Conservation (phyloP, 2,113 vertebrate species). For the Argyrosomus japonicus region DNA sequence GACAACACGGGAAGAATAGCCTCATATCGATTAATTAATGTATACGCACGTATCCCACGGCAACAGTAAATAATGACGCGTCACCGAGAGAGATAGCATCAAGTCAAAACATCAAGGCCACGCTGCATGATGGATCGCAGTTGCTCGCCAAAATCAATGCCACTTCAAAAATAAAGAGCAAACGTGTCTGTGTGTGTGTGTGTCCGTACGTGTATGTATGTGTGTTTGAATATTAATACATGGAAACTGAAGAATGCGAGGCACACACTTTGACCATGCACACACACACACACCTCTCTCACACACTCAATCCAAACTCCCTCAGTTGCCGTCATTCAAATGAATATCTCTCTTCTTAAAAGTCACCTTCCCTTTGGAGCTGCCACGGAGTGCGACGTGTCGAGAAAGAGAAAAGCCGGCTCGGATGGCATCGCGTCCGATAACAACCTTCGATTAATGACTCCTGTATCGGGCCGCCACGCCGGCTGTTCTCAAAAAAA, state of each 20-base stretch:
- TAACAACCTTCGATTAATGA: conserved; percentile 76
- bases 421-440: conserved; percentile 40
- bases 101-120: conserved; percentile 80
- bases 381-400: conserved; percentile 34
- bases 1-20: conserved; percentile 64
- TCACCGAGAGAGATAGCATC: conserved; percentile 72
- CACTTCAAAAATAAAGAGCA: conserved; percentile 59
- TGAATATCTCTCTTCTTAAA: conserved; percentile 57
- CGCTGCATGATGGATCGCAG: conserved; percentile 74
- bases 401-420: conserved; percentile 57
- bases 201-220: neutral
- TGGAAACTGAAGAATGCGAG: conserved; percentile 8
- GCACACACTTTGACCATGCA: conserved; percentile 6
- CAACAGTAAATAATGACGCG: conserved; percentile 80
- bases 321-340: conserved; percentile 40
- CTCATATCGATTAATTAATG: conserved; percentile 81
- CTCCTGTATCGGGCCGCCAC: conserved; percentile 21
- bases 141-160: conserved; percentile 76
- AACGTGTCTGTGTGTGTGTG: neutral
- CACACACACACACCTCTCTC: neutral
- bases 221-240: conserved; percentile 35
- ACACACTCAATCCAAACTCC: neutral
- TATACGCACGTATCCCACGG: conserved; percentile 62
- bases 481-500: conserved; percentile 55
- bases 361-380: conserved; percentile 73